Conservation (phyloP, 2,888 invertebrate genomes). For the Argyresthia albistria region DNA sequence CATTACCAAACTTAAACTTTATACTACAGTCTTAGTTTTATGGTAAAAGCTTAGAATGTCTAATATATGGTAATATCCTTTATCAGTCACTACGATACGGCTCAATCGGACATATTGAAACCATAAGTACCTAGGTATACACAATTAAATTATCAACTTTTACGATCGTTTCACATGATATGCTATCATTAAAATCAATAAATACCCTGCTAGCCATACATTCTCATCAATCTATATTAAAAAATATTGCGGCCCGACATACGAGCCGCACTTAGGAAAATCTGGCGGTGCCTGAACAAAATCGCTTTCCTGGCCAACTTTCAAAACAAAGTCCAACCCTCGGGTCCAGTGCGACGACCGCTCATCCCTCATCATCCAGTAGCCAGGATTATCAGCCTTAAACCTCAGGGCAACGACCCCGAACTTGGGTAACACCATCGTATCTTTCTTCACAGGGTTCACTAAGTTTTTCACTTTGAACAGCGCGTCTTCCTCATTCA, state of each 20-base stretch:
- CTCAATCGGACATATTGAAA: no score
- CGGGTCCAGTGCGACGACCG: constrained; percentile 81
- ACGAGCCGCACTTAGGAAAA: constrained; percentile 86
- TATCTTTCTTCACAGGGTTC: constrained; percentile 80
- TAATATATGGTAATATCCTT: no score
- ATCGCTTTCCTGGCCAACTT: constrained; percentile 78
- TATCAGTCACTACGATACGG: no score
- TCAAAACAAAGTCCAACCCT: constrained; percentile 81
- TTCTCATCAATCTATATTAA: constrained; percentile 50
- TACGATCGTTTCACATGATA: no score
- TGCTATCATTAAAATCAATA: no score
- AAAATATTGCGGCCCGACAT: constrained; percentile 82
- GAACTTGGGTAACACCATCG: constrained; percentile 79
- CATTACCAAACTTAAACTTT: no score
- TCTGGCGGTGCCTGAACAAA: constrained; percentile 78
- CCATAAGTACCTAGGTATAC: no score
- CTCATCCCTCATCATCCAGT: constrained; percentile 87
- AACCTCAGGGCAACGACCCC: constrained; percentile 81
- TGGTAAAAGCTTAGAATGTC: no score
- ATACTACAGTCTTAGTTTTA: no score
- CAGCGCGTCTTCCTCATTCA: constrained; percentile 72
- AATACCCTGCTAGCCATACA: no score
- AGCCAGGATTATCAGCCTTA: constrained; percentile 84
- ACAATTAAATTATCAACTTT: no score
- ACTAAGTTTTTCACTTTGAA: constrained; percentile 68